Percentiles rank a stretch among this genome's conserved stretches.
Evolutionary conservation across 1,140 invertebrate genomes (phyloP).

Genomic region (Cyrtorhinus lividipennis): DNA sequence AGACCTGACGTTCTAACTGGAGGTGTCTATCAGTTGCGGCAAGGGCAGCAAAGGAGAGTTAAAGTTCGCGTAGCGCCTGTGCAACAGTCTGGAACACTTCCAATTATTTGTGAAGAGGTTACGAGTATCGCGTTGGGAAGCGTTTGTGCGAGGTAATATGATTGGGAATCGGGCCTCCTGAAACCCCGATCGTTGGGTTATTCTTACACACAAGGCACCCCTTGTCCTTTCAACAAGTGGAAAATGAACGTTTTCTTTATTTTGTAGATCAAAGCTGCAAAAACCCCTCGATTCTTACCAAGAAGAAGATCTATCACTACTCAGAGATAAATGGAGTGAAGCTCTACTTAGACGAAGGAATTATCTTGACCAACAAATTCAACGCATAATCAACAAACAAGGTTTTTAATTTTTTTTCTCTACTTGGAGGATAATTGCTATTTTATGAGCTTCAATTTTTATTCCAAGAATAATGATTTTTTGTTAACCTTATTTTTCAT

Average conservation of each 20-base stretch:
- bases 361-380: constrained; percentile 83
- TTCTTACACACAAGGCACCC: not conserved
- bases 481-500: no score
- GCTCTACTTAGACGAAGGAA: constrained; percentile 70
- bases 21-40: constrained; percentile 89
- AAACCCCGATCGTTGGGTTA: not conserved
- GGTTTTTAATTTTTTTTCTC: no score
- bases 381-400: constrained; percentile 60
- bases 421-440: constrained; percentile 18
- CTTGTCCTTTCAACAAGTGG: no score
- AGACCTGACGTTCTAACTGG: constrained; percentile 51
- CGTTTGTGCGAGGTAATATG: constrained; percentile 54
- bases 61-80: constrained; percentile 76
- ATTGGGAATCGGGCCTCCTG: no score
- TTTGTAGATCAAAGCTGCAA: constrained; percentile 57
- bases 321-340: constrained; percentile 87
- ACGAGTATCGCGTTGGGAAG: constrained; percentile 77
- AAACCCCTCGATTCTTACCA: constrained; percentile 93
- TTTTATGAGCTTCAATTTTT: not conserved
- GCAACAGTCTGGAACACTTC: constrained; percentile 84
- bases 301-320: constrained; percentile 79
- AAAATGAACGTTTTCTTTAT: no score
- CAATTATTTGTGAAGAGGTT: constrained; percentile 88
- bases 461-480: no score
- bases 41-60: constrained; percentile 74